These are phyloP conservation scores for Sthenelais limicola DNA, from an alignment of 2,888 invertebrate species.

Conservation along the genomic window DNA sequence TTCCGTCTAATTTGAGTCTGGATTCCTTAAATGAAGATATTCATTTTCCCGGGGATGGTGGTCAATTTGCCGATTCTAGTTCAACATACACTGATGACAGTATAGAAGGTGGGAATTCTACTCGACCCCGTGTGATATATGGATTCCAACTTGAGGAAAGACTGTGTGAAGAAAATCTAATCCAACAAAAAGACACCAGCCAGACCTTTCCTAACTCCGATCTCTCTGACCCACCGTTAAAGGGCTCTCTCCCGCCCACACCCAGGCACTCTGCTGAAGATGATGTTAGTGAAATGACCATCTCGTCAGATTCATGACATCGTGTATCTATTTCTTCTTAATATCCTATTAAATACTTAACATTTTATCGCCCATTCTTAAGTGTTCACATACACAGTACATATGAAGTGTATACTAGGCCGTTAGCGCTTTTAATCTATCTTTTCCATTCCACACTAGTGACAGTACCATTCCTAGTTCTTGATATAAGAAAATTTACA, in stretches of 20 bases:
- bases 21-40: constrained; percentile 18
- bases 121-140: constrained; percentile 5
- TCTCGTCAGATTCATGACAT: background rate
- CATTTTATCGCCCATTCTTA: no score
- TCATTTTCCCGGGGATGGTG: background rate
- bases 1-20: constrained; percentile 11
- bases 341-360: no score
- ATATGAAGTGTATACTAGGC: no score
- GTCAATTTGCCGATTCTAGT: background rate
- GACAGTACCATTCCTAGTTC: no score
- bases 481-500: no score
- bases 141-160: constrained; percentile 7
- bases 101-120: background rate
- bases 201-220: no score
- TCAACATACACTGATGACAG: constrained; percentile 15
- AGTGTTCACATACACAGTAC: no score
- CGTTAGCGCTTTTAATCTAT: no score
- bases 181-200: background rate
- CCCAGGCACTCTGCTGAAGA: constrained; percentile 1
- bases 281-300: background rate
- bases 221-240: no score
- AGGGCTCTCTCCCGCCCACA: no score
- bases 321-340: background rate
- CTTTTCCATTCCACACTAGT: no score
- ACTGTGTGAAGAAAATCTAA: background rate